A percentile compares a stretch with the other conserved stretches of the same genome.
These are phyloP conservation scores for Leucosticte australis DNA, from an alignment of 2,113 vertebrate genomes.

Conservation along the genomic window DNA sequence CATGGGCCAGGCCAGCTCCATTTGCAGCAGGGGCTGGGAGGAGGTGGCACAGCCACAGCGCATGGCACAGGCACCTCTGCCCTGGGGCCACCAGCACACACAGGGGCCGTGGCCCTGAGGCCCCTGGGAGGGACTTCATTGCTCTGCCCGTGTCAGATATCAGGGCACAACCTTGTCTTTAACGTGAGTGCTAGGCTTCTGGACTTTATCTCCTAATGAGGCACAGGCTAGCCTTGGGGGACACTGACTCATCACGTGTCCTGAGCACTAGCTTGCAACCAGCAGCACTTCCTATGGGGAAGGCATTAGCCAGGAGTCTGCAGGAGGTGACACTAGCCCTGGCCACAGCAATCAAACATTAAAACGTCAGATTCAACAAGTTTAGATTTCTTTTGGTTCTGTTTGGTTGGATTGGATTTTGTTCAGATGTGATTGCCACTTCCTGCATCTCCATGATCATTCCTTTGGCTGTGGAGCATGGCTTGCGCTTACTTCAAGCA, in stretches of 20 bases:
- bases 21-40: background rate
- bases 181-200: background rate
- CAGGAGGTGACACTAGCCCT: background rate
- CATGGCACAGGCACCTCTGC: background rate
- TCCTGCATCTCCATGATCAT: background rate
- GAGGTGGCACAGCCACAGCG: rapidly evolving
- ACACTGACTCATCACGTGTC: background rate
- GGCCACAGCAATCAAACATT: conserved; percentile 21
- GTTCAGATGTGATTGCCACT: conserved; percentile 55
- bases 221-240: conserved; percentile 9
- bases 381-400: conserved; percentile 26
- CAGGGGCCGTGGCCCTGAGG: background rate
- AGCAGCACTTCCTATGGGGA: background rate
- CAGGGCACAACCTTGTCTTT: background rate
- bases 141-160: background rate
- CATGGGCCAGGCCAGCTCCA: rapidly evolving
- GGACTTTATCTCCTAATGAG: conserved; percentile 23
- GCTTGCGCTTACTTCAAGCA: conserved; percentile 60
- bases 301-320: background rate
- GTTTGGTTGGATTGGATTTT: background rate
- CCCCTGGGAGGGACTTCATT: rapidly evolving
- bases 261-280: background rate
- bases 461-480: conserved; percentile 6
- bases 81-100: rapidly evolving
- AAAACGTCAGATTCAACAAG: background rate